phyloP scores from a whole-genome alignment of 2,797 vertebrate species.

The Ptychobarbus kaznakovi region DNA sequence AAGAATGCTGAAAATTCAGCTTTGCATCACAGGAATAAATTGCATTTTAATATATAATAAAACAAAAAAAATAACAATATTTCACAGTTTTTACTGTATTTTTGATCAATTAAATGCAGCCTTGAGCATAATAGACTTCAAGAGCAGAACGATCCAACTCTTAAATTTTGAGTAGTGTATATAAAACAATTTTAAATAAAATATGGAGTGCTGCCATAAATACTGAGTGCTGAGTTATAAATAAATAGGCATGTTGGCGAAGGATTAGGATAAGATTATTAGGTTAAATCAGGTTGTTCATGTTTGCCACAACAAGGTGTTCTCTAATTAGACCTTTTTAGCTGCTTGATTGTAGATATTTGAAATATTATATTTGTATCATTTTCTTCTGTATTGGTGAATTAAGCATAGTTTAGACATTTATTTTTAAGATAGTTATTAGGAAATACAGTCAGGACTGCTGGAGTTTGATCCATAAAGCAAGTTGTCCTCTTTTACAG shows the following conservation, averaged over 20 bases:
- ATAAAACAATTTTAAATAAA: not conserved
- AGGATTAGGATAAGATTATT: constrained; percentile 8
- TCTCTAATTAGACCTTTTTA: not conserved
- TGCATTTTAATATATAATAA: too few relatives aligned
- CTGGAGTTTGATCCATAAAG: not conserved
- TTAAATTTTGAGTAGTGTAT: not conserved
- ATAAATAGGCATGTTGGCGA: not conserved
- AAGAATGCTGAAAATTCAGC: too few relatives aligned
- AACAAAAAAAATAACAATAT: not conserved
- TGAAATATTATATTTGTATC: not conserved
- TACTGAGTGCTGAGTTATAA: not conserved
- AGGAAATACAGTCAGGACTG: not conserved
- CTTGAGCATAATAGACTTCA: too few relatives aligned
- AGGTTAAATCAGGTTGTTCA: not conserved
- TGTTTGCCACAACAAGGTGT: not conserved
- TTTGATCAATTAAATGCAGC: too few relatives aligned
- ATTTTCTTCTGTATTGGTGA: not conserved
- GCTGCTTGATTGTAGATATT: not conserved
- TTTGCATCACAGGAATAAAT: too few relatives aligned
- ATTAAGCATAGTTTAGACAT: not conserved
- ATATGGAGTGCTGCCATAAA: not conserved
- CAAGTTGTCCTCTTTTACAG: constrained; percentile 67
- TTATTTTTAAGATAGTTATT: not conserved
- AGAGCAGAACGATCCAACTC: too few relatives aligned
- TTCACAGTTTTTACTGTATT: too few relatives aligned